Evolutionary conservation across 2,797 vertebrate species (phyloP), one percentile per base, ranked within the genome.

Genomic region (Diplodus puntazzo): DNA sequence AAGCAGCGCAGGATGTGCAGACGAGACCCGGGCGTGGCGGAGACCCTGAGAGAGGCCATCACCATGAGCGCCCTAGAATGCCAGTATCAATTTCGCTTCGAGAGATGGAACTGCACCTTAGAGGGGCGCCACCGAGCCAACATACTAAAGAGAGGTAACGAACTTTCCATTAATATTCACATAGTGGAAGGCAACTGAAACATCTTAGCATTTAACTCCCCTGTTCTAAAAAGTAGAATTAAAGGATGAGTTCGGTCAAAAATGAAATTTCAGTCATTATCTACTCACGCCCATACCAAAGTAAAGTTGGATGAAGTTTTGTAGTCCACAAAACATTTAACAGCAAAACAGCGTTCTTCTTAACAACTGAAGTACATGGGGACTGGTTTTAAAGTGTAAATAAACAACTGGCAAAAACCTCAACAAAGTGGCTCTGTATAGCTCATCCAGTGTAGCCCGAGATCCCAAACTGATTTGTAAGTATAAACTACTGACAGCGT

Each of bases 81-180:
- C 91, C 98, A 99, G 89, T 99, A 99, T 91, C 98, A 99, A 88
- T 99, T 99, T 88, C 97, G 97, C 78, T 99, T 99, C 0, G 98
- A 99, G 94, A 97, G 98, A 79, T 99, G 98, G 98, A 99, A 99
- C 94, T 99, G 98, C 93, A 98, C 97, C 82, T 92, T 99, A 0
- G 98, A 99, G 89, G 98, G 97, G 42, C 97, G 97, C 61, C 97
- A 98, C 92, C 87, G 98, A 57, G 95, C 97, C 91, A 98, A 97
- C 87, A 95, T 99, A 75, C 94, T 99, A 18, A 99, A 98, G 89
- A 96, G 97, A 96, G 97, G 98, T 97, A 77, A 39, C 1, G 82
- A 7, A 18, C 8, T 49, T 65, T 73, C 0, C 10, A 34, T 25
- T 46, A 43, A 39, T 58, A 34, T 34, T 64, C 30, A 58, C 34